Evolutionary conservation across 2,888 invertebrate genomes (phyloP).

Genomic region (Aphodius granarius): DNA sequence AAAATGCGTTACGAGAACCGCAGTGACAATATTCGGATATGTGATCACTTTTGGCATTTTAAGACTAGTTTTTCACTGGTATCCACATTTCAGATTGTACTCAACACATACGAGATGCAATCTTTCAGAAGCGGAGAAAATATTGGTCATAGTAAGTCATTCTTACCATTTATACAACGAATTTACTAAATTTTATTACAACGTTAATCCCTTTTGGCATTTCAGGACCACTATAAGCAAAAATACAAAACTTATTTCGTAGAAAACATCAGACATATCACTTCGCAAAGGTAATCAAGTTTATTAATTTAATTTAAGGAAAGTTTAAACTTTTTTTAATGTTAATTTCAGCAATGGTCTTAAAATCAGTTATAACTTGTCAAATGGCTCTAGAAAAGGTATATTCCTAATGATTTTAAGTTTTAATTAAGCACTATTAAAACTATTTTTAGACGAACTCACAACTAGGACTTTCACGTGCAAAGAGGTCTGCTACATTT

Average conservation of each 20-base stretch:
- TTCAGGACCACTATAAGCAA: constrained; percentile 74
- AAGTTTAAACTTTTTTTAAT: background rate
- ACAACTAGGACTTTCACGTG: constrained; percentile 67
- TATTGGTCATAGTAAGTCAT: constrained; percentile 68
- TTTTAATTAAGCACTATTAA: too few species aligned
- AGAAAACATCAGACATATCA: constrained; percentile 58
- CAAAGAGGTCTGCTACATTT: constrained; percentile 82
- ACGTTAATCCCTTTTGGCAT: constrained; percentile 34
- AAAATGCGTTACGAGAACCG: constrained; percentile 45
- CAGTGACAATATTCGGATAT: constrained; percentile 64
- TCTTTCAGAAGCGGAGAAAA: constrained; percentile 73
- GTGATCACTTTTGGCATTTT: constrained; percentile 73
- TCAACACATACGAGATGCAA: constrained; percentile 71
- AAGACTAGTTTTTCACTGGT: constrained; percentile 86
- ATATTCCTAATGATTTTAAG: too few species aligned
- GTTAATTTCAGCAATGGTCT: background rate
- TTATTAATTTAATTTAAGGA: background rate
- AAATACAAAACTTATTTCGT: constrained; percentile 73
- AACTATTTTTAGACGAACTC: constrained; percentile 5
- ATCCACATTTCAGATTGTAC: constrained; percentile 74
- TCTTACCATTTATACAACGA: constrained; percentile 18
- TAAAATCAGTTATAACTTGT: background rate
- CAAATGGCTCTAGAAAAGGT: background rate
- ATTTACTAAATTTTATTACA: too few species aligned
- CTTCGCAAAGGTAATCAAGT: constrained; percentile 25